phyloP scores from a whole-genome alignment of 2,888 invertebrate genomes.

The Noctua janthina region DNA sequence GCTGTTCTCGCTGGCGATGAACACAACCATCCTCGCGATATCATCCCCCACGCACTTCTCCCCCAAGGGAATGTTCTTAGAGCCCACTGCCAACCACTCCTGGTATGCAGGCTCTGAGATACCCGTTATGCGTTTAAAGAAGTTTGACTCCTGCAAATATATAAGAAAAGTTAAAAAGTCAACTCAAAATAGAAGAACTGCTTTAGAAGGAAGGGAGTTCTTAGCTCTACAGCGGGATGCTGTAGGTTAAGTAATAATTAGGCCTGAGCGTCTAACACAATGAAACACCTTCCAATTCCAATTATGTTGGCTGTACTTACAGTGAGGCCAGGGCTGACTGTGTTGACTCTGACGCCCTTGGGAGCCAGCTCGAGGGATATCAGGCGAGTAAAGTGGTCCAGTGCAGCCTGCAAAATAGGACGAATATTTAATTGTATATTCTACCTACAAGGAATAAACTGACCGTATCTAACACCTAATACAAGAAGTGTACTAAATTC shows the following conservation, averaged over 20 bases:
- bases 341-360: conserved; percentile 92
- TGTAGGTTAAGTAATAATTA: not conserved
- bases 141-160: conserved; percentile 49
- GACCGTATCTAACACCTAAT: not conserved
- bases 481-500: not conserved
- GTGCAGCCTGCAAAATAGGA: conserved; percentile 2
- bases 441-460: not conserved
- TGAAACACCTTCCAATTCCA: not conserved
- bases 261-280: not conserved
- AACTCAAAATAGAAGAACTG: not conserved
- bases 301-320: conserved; percentile 66
- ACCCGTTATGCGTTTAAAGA: conserved; percentile 64
- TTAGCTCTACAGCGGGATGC: not conserved
- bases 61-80: conserved; percentile 63
- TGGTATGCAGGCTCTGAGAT: conserved; percentile 63
- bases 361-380: conserved; percentile 92
- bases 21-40: conserved; percentile 95
- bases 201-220: not conserved
- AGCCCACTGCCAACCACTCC: conserved; percentile 54
- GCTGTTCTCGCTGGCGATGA: conserved; percentile 95
- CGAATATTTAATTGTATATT: not conserved
- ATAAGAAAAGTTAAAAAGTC: not conserved
- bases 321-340: conserved; percentile 94
- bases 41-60: conserved; percentile 86
- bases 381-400: conserved; percentile 85